Conservation (phyloP, 2,888 invertebrate species). For the Chalcosyrphus nemorum region DNA sequence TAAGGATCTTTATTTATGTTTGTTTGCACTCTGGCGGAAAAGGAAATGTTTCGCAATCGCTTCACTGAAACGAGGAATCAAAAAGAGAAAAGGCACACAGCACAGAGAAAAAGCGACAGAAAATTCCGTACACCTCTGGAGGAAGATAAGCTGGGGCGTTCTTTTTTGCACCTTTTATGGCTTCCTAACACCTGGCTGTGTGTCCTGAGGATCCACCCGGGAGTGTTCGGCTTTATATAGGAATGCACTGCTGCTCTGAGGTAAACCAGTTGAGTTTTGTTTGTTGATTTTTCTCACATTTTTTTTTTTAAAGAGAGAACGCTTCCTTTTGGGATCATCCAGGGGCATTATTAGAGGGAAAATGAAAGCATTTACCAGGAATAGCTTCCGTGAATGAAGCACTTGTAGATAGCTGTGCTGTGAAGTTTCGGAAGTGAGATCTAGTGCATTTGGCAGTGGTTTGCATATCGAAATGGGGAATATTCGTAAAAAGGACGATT, state of each 20-base stretch:
- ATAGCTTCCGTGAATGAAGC: conserved; percentile 37
- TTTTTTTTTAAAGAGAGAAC: no score
- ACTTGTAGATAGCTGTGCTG: neutral
- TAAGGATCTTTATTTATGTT: conserved; percentile 71
- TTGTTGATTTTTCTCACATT: conserved; percentile 65
- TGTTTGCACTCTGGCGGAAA: conserved; percentile 65
- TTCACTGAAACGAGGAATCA: conserved; percentile 49
- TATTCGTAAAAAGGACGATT: neutral
- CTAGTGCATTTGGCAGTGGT: conserved; percentile 10
- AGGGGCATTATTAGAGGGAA: conserved; percentile 15
- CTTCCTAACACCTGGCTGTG: conserved; percentile 50
- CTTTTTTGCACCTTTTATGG: conserved; percentile 62
- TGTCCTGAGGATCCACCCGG: conserved; percentile 12
- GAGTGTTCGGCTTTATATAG: conserved; percentile 23
- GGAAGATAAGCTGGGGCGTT: conserved; percentile 59
- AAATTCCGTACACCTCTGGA: conserved; percentile 51
- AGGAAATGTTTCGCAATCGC: conserved; percentile 67
- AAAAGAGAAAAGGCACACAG: neutral
- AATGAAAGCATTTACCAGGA: conserved; percentile 44
- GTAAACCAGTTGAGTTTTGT: conserved; percentile 66
- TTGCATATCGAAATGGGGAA: conserved; percentile 22
- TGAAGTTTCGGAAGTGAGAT: neutral
- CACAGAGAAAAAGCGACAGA: conserved; percentile 7
- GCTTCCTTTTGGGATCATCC: conserved; percentile 37
- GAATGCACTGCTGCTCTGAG: conserved; percentile 40